Percentiles rank a stretch among this genome's conserved stretches.
phyloP scores from a whole-genome alignment of 2,113 vertebrate species.

The Larimichthys polyactis region DNA sequence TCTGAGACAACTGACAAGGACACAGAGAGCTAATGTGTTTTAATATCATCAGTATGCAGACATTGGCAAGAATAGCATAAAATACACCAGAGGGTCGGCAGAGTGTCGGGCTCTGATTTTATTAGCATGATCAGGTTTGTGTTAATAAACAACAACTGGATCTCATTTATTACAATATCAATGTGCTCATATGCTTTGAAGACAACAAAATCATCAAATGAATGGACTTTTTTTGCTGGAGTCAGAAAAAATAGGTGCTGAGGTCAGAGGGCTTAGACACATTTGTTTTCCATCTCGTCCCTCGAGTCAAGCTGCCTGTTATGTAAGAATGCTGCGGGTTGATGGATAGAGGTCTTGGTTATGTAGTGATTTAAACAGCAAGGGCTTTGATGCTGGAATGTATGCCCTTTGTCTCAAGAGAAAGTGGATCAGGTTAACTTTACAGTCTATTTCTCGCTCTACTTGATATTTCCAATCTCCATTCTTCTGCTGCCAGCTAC shows the following conservation, averaged over 20 bases:
- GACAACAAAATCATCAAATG: neutral
- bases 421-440: constrained; percentile 46
- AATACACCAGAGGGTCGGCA: neutral
- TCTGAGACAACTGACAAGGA: constrained; percentile 11
- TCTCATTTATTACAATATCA: neutral
- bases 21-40: constrained; percentile 18
- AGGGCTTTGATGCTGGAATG: constrained; percentile 62
- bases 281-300: constrained; percentile 55
- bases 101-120: neutral
- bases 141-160: neutral
- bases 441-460: constrained; percentile 9
- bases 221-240: neutral
- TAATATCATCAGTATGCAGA: neutral
- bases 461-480: constrained; percentile 28
- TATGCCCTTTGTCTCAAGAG: constrained; percentile 56
- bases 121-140: neutral
- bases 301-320: constrained; percentile 34
- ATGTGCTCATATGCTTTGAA: neutral
- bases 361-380: constrained; percentile 63
- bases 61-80: constrained; percentile 2
- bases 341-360: constrained; percentile 47
- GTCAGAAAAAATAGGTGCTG: constrained; percentile 13
- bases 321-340: constrained; percentile 33
- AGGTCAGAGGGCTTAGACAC: constrained; percentile 21
- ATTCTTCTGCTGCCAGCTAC: constrained; percentile 20